A percentile compares a stretch with the other conserved stretches of the same genome.
phyloP scores from a whole-genome alignment of 2,113 vertebrate genomes.

The Nicator chloris region DNA sequence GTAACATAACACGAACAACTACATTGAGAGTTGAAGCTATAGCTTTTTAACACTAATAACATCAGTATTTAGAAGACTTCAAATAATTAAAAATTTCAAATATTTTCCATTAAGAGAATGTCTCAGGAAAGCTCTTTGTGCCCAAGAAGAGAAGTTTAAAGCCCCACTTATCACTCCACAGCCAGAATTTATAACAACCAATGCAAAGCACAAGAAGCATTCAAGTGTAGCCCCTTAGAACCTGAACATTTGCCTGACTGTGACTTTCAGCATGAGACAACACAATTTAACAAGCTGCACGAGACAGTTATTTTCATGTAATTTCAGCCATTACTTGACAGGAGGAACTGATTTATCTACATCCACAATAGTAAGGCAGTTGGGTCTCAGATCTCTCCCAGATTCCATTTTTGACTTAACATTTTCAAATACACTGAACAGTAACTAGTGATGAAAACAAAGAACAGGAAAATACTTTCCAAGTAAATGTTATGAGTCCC shows the following conservation, averaged over 20 bases:
- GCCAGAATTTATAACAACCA: neutral
- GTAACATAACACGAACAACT: neutral
- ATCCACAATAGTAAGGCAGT: constrained; percentile 69
- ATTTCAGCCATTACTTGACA: neutral
- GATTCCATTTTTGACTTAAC: constrained; percentile 73
- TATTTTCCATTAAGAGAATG: neutral
- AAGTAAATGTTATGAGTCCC: neutral
- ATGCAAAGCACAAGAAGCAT: neutral
- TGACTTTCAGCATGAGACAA: neutral
- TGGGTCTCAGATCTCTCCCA: constrained; percentile 75
- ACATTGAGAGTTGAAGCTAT: neutral
- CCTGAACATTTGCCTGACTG: neutral
- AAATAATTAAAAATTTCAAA: no score
- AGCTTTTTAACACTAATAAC: neutral
- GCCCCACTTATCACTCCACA: neutral
- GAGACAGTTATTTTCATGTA: neutral
- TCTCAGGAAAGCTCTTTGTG: neutral
- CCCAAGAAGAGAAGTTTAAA: neutral
- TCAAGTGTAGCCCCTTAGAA: neutral
- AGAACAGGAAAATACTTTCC: neutral
- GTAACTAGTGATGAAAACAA: constrained; percentile 43
- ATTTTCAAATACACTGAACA: constrained; percentile 74
- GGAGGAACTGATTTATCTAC: neutral
- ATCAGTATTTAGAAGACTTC: neutral
- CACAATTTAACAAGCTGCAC: neutral